Evolutionary conservation across 2,888 invertebrate genomes (phyloP), one percentile per base, ranked within the genome.

Genomic region (Adela reaumurella): DNA sequence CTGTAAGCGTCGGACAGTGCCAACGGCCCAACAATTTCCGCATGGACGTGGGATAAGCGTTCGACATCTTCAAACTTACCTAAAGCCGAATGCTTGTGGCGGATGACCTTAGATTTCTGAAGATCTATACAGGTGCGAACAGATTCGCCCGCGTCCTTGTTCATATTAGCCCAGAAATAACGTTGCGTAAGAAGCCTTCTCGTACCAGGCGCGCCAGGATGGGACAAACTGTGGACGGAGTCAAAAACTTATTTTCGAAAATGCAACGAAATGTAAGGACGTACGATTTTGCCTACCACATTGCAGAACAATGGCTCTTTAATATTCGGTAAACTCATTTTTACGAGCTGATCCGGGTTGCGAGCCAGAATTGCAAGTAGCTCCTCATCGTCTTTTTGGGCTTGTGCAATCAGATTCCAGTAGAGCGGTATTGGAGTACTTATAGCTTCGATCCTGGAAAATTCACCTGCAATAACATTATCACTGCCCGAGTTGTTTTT

Each of bases 381-480:
- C n/a, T 35, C 35, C 3, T 3, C 11, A 14, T 35, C 35, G 8
- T 14, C 35, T 14, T 3, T 14, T 35, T 35, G 35, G 3, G 8
- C 14, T 8, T 35, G 11, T 14, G 35, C 35, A 14, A 35, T 35
- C 14, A 14, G 11, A 35, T 3, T 11, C 35, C 35, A 50, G 45
- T 52, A 46, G 17, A 52, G 14, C 3, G 35, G 17, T 1, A 11
- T n/a, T 1, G 45, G 29, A n/a, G 44, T 28, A 8, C 14, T 1
- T 10, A 52, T 24, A 11, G 35, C 35, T 11, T 51, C 54, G 6
- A 58, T 45, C 16, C 60, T 55, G 6, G 55, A 61, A 20, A 63
- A 50, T 3, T 57, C 50, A 50, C 62, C 63, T 1, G 60, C 62
- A 0, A 60, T 56, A 1, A 54, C 43, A 44, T 64, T 63, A n/a